These are phyloP conservation scores for Pluvialis apricaria DNA, from an alignment of 2,113 vertebrate genomes.

Conservation along the genomic window DNA sequence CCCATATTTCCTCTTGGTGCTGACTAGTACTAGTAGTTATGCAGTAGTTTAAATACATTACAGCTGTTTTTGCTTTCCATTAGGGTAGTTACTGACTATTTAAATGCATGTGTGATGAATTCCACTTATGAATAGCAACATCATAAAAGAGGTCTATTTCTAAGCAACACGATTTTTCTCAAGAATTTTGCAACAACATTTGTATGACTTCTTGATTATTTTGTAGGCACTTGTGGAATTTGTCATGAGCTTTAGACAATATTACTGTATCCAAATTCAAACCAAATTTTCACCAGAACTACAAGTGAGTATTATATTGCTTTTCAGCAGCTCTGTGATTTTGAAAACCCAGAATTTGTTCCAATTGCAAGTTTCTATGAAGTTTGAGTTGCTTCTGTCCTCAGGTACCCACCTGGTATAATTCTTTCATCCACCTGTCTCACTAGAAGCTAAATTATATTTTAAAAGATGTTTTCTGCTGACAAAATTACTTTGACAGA, in stretches of 20 bases:
- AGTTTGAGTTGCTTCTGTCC: neutral
- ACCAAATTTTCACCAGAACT: neutral
- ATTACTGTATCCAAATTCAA: neutral
- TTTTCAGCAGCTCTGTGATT: neutral
- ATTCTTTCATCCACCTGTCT: neutral
- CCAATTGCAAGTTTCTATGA: neutral
- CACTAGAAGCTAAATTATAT: neutral
- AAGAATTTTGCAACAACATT: fast-evolving
- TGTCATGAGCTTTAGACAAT: neutral
- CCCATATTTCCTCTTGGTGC: neutral
- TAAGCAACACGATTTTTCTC: neutral
- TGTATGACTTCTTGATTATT: neutral
- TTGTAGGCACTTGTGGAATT: neutral
- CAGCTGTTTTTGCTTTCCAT: neutral
- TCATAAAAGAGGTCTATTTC: neutral
- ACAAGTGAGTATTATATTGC: neutral
- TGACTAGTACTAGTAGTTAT: neutral
- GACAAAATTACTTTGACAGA: neutral
- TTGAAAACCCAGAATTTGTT: neutral
- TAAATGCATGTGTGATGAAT: neutral
- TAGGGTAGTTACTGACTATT: neutral
- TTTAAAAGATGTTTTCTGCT: neutral
- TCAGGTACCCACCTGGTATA: neutral
- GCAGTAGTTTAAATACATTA: neutral
- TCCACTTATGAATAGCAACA: neutral